A percentile compares a stretch with the other conserved stretches of the same genome.
These are phyloP conservation scores for Portunus trituberculatus DNA, from an alignment of 1,140 invertebrate species.

Conservation along the genomic window DNA sequence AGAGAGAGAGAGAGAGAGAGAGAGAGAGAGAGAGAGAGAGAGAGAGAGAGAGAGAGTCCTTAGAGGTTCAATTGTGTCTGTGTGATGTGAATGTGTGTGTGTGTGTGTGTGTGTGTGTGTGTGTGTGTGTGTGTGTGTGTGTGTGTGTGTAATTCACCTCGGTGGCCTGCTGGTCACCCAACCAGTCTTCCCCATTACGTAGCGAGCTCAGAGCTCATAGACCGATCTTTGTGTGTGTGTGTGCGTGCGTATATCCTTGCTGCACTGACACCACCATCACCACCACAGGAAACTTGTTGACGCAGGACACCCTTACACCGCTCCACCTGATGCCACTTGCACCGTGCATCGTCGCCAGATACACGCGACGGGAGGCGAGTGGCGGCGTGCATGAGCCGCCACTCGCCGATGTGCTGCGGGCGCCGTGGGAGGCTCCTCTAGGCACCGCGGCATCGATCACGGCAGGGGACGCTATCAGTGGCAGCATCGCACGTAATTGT, in stretches of 20 bases:
- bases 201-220: not conserved
- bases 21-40: too few species aligned
- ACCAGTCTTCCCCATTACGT: too few species aligned
- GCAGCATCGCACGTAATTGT: slow-evolving; percentile 56
- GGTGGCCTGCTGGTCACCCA: not conserved
- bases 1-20: too few species aligned
- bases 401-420: not conserved
- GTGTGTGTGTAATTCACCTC: too few species aligned
- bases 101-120: slow-evolving; percentile 29
- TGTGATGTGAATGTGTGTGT: not conserved
- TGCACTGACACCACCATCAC: too few species aligned
- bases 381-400: too few species aligned
- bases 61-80: too few species aligned
- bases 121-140: not conserved
- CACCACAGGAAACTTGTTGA: not conserved
- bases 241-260: not conserved
- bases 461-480: slow-evolving; percentile 16
- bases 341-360: not conserved
- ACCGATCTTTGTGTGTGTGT: not conserved
- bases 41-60: too few species aligned
- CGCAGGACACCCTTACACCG: not conserved
- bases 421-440: not conserved
- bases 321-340: not conserved
- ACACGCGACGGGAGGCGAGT: not conserved
- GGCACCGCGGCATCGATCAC: slow-evolving; percentile 42